Conservation (phyloP, 2,797 vertebrate genomes). For the Melopsittacus undulatus region DNA sequence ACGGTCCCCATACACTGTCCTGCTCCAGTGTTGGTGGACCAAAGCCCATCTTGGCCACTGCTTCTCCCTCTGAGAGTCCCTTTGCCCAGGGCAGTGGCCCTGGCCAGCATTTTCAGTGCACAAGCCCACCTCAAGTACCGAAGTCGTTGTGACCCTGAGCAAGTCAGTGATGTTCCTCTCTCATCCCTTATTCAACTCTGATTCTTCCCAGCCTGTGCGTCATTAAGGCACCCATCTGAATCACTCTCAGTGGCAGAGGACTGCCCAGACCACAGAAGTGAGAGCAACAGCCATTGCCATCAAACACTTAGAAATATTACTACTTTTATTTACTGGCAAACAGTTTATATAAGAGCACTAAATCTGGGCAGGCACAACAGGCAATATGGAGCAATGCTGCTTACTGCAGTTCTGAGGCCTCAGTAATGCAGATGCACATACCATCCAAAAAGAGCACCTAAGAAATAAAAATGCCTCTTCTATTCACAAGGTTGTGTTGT, state of each 20-base stretch:
- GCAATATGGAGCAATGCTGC: not conserved
- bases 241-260: fast-evolving
- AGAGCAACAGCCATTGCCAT: not conserved
- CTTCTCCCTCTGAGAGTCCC: not conserved
- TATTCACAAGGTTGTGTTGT: not conserved
- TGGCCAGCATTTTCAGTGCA: not conserved
- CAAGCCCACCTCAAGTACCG: not conserved
- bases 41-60: not conserved
- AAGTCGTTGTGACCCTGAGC: not conserved
- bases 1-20: not conserved
- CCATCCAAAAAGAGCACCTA: not conserved
- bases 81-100: not conserved
- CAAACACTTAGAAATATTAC: not conserved
- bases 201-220: not conserved
- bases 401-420: not conserved
- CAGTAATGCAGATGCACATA: not conserved
- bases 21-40: not conserved
- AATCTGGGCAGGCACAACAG: not conserved
- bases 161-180: not conserved
- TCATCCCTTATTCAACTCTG: not conserved
- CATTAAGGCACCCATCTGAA: not conserved
- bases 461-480: not conserved
- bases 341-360: not conserved
- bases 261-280: not conserved
- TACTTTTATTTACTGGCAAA: not conserved